Evolutionary conservation across 2,888 invertebrate genomes (phyloP), one percentile per base, ranked within the genome.

Genomic region (Cephalotes varians): DNA sequence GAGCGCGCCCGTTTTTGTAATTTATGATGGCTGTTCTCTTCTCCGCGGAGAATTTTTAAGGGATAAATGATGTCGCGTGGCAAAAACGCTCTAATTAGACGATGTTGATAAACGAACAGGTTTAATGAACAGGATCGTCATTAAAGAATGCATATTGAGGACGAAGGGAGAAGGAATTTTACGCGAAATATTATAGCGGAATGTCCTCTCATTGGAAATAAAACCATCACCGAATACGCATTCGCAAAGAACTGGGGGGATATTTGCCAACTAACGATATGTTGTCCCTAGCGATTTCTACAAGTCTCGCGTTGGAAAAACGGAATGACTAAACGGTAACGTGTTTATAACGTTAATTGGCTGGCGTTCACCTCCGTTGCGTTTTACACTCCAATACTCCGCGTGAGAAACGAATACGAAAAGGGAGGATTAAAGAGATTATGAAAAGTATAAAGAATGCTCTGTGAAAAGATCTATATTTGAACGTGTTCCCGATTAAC

Each of bases 81-180:
- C 18, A 69, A 49, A 62, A 67, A 28, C 47, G 58, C 72, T 82
- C 88, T 89, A 89, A 89, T 89, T 89, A 89, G 81, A 54, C 80
- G 83, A 37, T 25, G 28, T 18, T 71, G 37, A 49, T 49, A 62
- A 79, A 79, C 76, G 72, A 60, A 72, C 72, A 62, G 62, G 37
- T 56, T 21, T 25, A 44, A 28, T n/a, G 65, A 81, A 77, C 74
- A 71, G 60, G 67, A 10, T 28, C 34, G 67, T n/a, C n/a, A 62
- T 7, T 5, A 28, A 71, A 47, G 25, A 58, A 47, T 21, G 10
- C 10, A 12, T 7, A 9, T 44, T 7, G 21, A n/a, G n/a, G 31
- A n/a, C 18, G 6, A 7, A 60, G 34, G 7, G 15, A n/a, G 12
- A 5, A 5, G 25, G 44, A 54, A 56, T 74, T 60, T 15, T 18